These are phyloP conservation scores for Ursus arctos DNA, from an alignment of 2,113 vertebrate species.

Conservation along the genomic window DNA sequence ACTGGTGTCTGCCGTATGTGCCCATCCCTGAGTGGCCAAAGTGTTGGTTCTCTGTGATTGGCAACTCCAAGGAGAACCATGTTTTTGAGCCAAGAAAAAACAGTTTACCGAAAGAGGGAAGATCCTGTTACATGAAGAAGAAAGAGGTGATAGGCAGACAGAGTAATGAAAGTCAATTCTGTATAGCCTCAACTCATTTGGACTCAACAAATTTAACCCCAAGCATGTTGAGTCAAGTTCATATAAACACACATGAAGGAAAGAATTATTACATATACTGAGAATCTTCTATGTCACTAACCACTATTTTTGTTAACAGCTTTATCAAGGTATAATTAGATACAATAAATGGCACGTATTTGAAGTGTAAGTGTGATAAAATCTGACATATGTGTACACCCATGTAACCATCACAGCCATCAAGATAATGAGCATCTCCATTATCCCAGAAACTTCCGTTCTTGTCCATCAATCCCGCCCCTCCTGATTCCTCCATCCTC, in stretches of 20 bases:
- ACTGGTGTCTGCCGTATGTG: neutral
- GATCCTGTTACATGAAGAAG: neutral
- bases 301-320: neutral
- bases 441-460: neutral
- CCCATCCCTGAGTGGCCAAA: neutral
- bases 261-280: neutral
- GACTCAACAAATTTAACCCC: neutral
- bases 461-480: neutral
- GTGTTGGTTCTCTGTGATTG: neutral
- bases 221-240: neutral
- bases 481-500: neutral
- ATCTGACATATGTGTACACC: neutral
- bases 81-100: neutral
- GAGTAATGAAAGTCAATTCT: neutral
- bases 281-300: neutral
- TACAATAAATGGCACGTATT: neutral
- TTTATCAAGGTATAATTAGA: neutral
- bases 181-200: neutral
- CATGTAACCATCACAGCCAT: neutral
- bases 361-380: neutral
- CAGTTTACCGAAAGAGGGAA: neutral
- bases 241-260: neutral
- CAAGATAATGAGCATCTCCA: neutral
- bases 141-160: neutral
- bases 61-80: neutral